These are phyloP conservation scores for Hyperopisus bebe DNA, from an alignment of 2,113 vertebrate genomes.

Conservation along the genomic window DNA sequence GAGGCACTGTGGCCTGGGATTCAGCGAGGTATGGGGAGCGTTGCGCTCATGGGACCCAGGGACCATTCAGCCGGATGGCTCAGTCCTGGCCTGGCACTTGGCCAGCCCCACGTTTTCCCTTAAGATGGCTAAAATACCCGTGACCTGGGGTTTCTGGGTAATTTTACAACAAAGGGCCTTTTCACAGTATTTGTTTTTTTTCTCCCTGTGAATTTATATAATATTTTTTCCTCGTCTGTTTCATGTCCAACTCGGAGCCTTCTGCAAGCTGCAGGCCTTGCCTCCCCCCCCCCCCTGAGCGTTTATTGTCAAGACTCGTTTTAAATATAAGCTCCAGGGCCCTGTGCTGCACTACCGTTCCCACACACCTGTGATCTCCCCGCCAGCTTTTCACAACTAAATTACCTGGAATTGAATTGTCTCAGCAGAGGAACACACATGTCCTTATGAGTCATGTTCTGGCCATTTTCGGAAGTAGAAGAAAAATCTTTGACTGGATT, in stretches of 20 bases:
- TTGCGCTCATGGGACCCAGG: not conserved
- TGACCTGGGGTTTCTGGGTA: not conserved
- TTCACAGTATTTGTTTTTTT: not conserved
- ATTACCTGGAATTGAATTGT: not conserved
- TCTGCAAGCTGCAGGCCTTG: not conserved
- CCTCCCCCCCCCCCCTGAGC: not conserved
- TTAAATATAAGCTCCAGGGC: not conserved
- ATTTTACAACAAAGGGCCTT: not conserved
- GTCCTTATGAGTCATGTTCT: not conserved
- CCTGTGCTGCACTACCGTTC: not conserved
- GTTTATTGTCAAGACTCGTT: not conserved
- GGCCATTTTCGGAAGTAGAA: not conserved
- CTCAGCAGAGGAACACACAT: not conserved
- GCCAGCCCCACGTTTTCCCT: not conserved
- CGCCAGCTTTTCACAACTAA: not conserved
- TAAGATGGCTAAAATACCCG: not conserved
- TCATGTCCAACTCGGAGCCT: not conserved
- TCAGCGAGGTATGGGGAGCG: slow-evolving; percentile 75
- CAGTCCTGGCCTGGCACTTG: not conserved
- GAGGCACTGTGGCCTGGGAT: slow-evolving; percentile 88
- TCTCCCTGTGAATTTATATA: not conserved
- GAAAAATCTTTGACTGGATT: not conserved
- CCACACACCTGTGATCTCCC: not conserved
- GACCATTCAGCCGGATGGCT: not conserved
- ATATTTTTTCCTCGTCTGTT: not conserved